Evolutionary conservation across 2,888 invertebrate species (phyloP).

Genomic region (Spisula subtruncata): DNA sequence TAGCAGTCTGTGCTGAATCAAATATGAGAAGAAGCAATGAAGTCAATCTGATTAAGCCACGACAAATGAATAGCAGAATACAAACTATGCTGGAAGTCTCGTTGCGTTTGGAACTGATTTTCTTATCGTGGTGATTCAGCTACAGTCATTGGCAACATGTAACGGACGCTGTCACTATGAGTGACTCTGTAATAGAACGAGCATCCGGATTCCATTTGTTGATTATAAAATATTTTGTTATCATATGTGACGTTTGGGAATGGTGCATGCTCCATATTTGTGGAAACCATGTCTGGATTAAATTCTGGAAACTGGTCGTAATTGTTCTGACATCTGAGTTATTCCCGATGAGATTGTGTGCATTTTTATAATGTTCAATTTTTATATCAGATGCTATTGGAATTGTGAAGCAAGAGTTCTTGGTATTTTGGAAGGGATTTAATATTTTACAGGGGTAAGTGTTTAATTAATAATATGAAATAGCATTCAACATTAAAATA

Average conservation of each 20-base stretch:
- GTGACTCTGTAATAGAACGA: neutral
- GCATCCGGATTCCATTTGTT: neutral
- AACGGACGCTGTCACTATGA: neutral
- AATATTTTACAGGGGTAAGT: neutral
- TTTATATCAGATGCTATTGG: neutral
- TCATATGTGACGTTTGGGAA: neutral
- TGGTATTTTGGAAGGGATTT: neutral
- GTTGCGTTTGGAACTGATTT: neutral
- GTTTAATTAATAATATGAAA: neutral
- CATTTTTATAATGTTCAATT: neutral
- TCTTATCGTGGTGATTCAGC: neutral
- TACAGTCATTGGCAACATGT: neutral
- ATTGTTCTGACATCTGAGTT: neutral
- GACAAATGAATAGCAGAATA: conserved; percentile 11
- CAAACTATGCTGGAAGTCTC: neutral
- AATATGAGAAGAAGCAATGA: neutral
- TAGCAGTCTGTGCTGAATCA: neutral
- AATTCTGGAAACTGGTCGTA: neutral
- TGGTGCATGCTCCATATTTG: neutral
- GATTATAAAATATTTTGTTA: neutral
- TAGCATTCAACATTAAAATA: too few relatives aligned
- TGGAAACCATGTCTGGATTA: neutral
- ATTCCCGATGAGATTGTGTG: neutral
- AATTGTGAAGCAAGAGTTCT: neutral
- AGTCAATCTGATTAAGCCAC: conserved; percentile 21